Conservation (phyloP, 2,888 invertebrate genomes). For the Ernsta delagoae region DNA sequence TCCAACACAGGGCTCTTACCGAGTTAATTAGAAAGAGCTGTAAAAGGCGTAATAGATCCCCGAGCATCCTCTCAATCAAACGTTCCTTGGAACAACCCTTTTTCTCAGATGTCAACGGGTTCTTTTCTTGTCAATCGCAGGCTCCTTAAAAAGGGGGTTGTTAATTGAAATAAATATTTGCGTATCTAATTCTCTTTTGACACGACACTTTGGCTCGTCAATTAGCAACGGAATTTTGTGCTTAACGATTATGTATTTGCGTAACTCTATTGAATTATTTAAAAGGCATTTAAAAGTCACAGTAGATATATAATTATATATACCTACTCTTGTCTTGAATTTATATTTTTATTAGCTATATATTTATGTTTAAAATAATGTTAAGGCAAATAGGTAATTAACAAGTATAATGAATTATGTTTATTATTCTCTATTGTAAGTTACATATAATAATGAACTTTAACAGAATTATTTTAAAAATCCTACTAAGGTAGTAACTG, state of each 20-base stretch:
- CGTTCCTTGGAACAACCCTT: constrained; percentile 64
- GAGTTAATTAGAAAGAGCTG: constrained; percentile 67
- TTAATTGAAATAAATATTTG: constrained; percentile 82
- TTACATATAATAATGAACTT: too few species aligned
- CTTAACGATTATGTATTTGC: constrained; percentile 26
- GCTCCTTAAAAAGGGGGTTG: constrained; percentile 50
- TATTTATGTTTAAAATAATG: too few species aligned
- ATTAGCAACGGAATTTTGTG: constrained; percentile 44
- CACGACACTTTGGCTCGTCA: constrained; percentile 54
- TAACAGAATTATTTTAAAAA: too few species aligned
- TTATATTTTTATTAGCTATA: too few species aligned
- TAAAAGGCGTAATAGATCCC: constrained; percentile 62
- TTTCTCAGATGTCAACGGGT: constrained; percentile 72
- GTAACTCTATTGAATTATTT: constrained; percentile 7
- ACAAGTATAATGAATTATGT: too few species aligned
- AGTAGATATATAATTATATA: too few species aligned
- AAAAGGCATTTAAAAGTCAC: neutral
- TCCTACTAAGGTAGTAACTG: too few species aligned
- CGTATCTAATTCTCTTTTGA: constrained; percentile 67
- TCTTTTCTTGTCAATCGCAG: constrained; percentile 76
- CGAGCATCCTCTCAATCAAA: constrained; percentile 68
- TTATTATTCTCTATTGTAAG: too few species aligned
- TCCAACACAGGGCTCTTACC: constrained; percentile 56
- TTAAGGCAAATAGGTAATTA: too few species aligned
- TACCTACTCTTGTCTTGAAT: too few species aligned